A percentile compares a stretch with the other conserved stretches of the same genome.
Evolutionary conservation across 2,888 invertebrate species (phyloP).

Genomic region (Seladonia tumulorum): DNA sequence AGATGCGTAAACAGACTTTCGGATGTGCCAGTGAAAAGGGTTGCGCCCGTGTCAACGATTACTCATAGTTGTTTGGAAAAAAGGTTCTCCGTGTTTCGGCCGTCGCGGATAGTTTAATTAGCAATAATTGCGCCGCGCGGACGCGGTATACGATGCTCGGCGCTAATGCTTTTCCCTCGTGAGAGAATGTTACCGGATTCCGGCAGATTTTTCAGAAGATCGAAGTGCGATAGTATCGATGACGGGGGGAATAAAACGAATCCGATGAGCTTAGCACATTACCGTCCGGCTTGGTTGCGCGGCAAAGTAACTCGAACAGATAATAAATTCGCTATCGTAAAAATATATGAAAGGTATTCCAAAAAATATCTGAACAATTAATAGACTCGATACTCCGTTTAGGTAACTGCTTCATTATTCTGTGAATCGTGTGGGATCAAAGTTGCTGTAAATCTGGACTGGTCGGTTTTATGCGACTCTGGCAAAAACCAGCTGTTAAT

Average conservation of each 20-base stretch:
- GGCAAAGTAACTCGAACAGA: neutral
- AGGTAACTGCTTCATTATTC: neutral
- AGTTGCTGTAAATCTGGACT: neutral
- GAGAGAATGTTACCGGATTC: slow-evolving; percentile 63
- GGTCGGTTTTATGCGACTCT: neutral
- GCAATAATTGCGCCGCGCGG: slow-evolving; percentile 48
- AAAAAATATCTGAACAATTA: neutral
- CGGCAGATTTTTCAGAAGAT: slow-evolving; percentile 54
- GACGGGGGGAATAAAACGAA: slow-evolving; percentile 29
- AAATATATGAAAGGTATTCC: neutral
- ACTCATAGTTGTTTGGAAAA: neutral
- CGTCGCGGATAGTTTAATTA: slow-evolving; percentile 54
- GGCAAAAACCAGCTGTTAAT: neutral
- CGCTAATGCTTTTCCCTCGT: slow-evolving; percentile 63
- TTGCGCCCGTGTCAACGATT: neutral
- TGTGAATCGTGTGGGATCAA: neutral
- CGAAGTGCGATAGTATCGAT: slow-evolving; percentile 34
- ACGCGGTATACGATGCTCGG: slow-evolving; percentile 40
- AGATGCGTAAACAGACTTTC: neutral
- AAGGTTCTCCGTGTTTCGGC: slow-evolving; percentile 6
- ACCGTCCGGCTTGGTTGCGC: neutral
- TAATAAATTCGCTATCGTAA: neutral
- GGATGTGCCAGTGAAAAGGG: neutral
- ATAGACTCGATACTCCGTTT: neutral
- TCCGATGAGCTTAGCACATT: slow-evolving; percentile 26